Base-by-base conservation (phyloP, 2,888 invertebrate species). In the Lucinisca nassula region DNA sequence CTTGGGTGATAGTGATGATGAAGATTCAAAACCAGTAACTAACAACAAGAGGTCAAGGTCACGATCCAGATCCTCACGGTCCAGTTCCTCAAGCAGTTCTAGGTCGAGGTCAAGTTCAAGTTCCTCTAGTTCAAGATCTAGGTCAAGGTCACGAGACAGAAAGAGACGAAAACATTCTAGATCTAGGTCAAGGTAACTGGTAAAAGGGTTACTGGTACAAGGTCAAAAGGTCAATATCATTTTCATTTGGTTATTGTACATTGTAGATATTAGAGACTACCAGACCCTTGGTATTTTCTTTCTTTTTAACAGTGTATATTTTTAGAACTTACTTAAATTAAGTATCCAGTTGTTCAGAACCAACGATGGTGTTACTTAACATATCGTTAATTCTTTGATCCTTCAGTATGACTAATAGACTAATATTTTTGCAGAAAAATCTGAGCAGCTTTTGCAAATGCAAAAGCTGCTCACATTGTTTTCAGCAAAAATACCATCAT, bases 1-100 rank as follows among this genome's bases (percentile, higher is more conserved):
- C 95, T 96, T 98, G 67, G 96, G 95, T 91, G 96, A 95, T 78
- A 98, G 98, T 97, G 98, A 98, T 85, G 97, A 97, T 86, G 97
- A 91, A n/a, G 90, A 89, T 27, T 82, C 88, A 40, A 87, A 85
- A 79, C 55, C 78, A 51, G 67, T 74, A 21, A 85, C 67, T 49
- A 87, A 75, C 27, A 82, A 61, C 45, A 87, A 87, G 61, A 86
- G 84, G 27, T 87, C 88, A 55, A 87, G 84, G 78, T 93, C 93
- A 77, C 30, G 55, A 6, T 92, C 92, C 21, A 80, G 82, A 55
- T 92, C 92, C 12, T 92, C 90, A 40, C 82, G 89, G 32, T 92
- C 92, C 38, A 88, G 91, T 74, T 92, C 93, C 21, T 90, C 91
- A 17, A 92, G 92, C 55, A 77, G 89, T 30, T 88, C 90, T 58